A percentile compares a stretch with the other conserved stretches of the same genome.
phyloP scores from a whole-genome alignment of 2,113 vertebrate species.

The Petaurus breviceps region DNA sequence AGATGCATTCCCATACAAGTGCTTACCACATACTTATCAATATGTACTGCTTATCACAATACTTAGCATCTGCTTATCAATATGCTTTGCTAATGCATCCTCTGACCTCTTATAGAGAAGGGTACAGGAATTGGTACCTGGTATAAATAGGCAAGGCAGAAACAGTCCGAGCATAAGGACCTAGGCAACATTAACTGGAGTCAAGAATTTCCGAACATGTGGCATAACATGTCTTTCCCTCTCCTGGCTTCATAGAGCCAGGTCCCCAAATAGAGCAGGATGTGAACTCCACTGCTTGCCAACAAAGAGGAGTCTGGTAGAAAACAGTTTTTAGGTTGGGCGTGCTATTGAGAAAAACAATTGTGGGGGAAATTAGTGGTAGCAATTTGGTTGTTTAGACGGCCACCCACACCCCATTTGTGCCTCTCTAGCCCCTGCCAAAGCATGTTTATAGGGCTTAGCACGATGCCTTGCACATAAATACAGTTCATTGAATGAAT shows the following conservation, averaged over 20 bases:
- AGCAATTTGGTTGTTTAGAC: not conserved
- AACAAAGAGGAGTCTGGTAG: not conserved
- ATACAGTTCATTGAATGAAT: not conserved
- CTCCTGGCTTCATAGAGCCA: not conserved
- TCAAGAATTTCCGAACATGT: not conserved
- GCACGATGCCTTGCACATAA: not conserved
- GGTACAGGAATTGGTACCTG: not conserved
- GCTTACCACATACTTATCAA: not conserved
- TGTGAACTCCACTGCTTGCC: not conserved
- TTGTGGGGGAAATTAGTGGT: not conserved
- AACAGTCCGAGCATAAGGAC: not conserved
- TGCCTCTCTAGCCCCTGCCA: not conserved
- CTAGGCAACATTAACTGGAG: not conserved
- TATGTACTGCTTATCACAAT: not conserved
- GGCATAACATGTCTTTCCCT: not conserved
- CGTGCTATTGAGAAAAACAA: not conserved
- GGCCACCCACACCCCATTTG: not conserved
- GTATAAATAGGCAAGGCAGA: not conserved
- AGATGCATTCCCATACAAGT: not conserved
- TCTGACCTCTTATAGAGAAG: not conserved
- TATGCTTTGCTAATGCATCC: not conserved
- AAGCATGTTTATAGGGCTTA: not conserved
- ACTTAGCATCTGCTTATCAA: not conserved
- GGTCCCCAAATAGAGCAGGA: not conserved
- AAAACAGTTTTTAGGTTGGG: not conserved